Base-by-base conservation (phyloP, 2,797 vertebrate species). In the Carduelis carduelis region DNA sequence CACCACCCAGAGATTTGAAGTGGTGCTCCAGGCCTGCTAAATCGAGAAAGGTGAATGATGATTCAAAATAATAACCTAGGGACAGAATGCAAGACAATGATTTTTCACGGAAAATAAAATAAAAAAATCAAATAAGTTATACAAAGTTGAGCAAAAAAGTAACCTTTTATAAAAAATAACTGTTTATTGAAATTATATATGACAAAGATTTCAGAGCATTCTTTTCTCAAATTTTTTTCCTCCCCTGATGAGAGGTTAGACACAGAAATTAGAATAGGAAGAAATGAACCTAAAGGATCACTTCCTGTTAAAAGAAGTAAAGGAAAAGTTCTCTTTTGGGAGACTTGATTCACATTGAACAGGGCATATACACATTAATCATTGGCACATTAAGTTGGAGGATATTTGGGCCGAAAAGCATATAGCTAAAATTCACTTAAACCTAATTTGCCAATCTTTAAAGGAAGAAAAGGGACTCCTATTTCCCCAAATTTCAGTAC, bases 11-110 rank as follows among this genome's bases (percentile, higher is more conserved):
- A 98, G 98, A 93, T 96, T 97, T 98, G 98, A 98, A 97, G 98
- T 98, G 97, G 96, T 98, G 98, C 98, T 99, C 98, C 98, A 99
- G 98, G 97, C 98, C 98, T 96, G 98, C 98, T 98, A 99, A 98
- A 99, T 99, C 98, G 98, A 99, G 98, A 99, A 97, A 98, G 98
- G 98, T 98, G 98, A 99, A 98, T 98, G 98, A 98, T 97, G 99
- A 99, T 97, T 99, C 99, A 98, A 99, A 98, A 98, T 98, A 99
- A 98, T 94, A 98, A 99, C 98, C 99, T 99, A 98, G 97, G 93
- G 97, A 98, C 96, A 97, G 98, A 98, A 97, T 95, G 97, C 96
- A 97, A 97, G 94, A 98, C 93, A 97, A 82, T 97, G 97, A 97
- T 94, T 97, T 96, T 97, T 90, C 90, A 97, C 95, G 97, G 69